A percentile compares a stretch with the other conserved stretches of the same genome.
Conservation (phyloP, 2,888 invertebrate species). For the Zygothrica quintamaculata region DNA sequence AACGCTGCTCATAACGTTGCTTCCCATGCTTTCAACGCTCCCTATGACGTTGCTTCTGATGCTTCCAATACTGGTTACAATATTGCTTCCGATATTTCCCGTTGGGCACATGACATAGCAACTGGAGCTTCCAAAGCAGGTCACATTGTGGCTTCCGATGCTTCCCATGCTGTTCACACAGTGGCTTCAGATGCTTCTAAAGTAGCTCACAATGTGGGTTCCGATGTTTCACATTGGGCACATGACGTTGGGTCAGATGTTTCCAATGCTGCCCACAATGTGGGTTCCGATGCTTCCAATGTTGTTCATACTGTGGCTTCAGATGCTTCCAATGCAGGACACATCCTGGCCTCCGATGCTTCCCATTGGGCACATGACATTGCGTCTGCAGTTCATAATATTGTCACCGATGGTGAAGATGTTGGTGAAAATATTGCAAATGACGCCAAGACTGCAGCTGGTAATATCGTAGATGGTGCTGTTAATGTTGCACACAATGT, state of each 20-base stretch:
- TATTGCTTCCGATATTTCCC: slow-evolving; percentile 3
- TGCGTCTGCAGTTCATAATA: background rate
- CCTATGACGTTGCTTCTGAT: background rate
- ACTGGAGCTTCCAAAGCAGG: slow-evolving; percentile 9
- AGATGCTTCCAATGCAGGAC: slow-evolving; percentile 4
- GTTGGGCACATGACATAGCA: slow-evolving; percentile 4
- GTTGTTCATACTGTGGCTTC: background rate
- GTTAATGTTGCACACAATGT: slow-evolving; percentile 12
- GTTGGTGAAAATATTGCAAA: background rate
- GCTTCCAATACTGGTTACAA: background rate
- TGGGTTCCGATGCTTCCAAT: slow-evolving; percentile 5
- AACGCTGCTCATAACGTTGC: background rate
- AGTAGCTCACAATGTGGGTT: slow-evolving; percentile 13
- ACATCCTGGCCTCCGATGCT: background rate
- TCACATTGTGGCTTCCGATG: slow-evolving; percentile 9
- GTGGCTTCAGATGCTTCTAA: slow-evolving; percentile 3
- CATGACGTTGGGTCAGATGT: slow-evolving; percentile 1
- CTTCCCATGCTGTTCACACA: too few species aligned
- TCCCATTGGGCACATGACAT: background rate
- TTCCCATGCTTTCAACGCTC: background rate
- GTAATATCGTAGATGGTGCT: slow-evolving; percentile 6
- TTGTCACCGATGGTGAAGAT: slow-evolving; percentile 4
- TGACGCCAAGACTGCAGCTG: background rate
- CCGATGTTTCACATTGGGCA: slow-evolving; percentile 3
- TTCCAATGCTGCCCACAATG: slow-evolving; percentile 3